Base-by-base conservation (phyloP, 2,113 vertebrate species). In the Isichthys henryi region DNA sequence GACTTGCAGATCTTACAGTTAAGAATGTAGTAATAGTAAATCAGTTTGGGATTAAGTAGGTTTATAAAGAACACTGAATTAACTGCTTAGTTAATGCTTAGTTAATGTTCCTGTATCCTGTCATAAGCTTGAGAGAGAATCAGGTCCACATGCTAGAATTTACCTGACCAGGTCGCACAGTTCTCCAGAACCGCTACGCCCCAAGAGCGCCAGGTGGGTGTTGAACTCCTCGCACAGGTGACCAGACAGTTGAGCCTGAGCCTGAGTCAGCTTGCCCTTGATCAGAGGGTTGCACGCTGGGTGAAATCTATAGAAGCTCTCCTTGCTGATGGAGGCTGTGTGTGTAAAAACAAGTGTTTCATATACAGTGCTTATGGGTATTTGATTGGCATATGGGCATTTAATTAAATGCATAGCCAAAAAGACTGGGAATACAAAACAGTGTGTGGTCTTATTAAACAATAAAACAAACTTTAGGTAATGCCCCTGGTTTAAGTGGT, bases 121-220 rank as follows among this genome's bases (percentile, higher is more conserved):
- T 46, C 74, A 17, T 80, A 80, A 5, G 74, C 74, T 4, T 23
- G 23, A 84, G 19, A 3, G 10, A 2, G 17, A 23, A 48, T 84
- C 45, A 84, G 21, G 23, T 48, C 82, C 35, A 7, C 39, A 13
- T 17, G 39, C 39, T 2, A 2, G 39, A 88, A n/a, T 48, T 56
- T 96, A 97, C 97, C 96, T 96, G 87, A 97, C 94, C 50, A 97
- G 92, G 11, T 91, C 90, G 88, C 88, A 94, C 91, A 97, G 95
- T 23, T 96, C 91, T 0, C 92, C 92, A 0, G 91, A 93, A 52
- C 96, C 96, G 11, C 90, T 82, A 0, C 0, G 66, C 70, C 95
- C 95, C 92, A 97, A 91, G 0, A 88, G 90, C 62, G 93, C 93
- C 91, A 97, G 91, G 31, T 96, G 93, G 52, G 93, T 88, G 0